Base-by-base conservation (phyloP, 2,113 vertebrate species). In the Scomber japonicus region DNA sequence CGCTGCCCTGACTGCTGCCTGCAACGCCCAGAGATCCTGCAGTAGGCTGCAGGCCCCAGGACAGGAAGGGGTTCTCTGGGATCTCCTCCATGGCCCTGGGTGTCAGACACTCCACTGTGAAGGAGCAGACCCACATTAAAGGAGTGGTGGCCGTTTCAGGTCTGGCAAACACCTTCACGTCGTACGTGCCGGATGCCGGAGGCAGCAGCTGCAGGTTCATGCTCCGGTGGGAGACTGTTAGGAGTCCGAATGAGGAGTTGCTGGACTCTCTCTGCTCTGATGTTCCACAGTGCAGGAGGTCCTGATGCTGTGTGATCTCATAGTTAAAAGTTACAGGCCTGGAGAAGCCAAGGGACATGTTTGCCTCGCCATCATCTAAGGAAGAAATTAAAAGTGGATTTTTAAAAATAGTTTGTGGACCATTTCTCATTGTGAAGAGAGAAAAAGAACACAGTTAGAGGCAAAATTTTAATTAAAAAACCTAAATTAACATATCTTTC, bases 111-210 rank as follows among this genome's bases (percentile, higher is more conserved):
- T 95, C 94, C 0, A 97, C 87, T 2, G 94, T 94, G 66, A 96
- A 95, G 86, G 96, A 94, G 79, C 95, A 97, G 45, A 96, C 91
- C 95, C 96, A 97, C 16, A 59, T 71, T 69, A 92, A 94, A 2
- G 89, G 70, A 0, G 90, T 79, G 45, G 76, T 63, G 40, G 93
- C 80, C 0, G 72, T 51, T 0, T 93, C 86, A 0, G 85, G 88
- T 10, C 94, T 89, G 0, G 95, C 95, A 0, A 96, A 97, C 77
- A 96, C 88, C 90, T 95, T 95, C 15, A 97, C 89, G 21, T 96
- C 93, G 0, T 96, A 97, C 3, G 85, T 76, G 8, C 95, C 95
- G 5, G 79, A 12, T 0, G 87, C 5, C 0, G 95, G 94, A 0
- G 95, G 95, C 31, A 93, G 89, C 17, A 96, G 88, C 71, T 92